phyloP scores from a whole-genome alignment of 1,140 invertebrate genomes.

The Ditylenchus dipsaci region DNA sequence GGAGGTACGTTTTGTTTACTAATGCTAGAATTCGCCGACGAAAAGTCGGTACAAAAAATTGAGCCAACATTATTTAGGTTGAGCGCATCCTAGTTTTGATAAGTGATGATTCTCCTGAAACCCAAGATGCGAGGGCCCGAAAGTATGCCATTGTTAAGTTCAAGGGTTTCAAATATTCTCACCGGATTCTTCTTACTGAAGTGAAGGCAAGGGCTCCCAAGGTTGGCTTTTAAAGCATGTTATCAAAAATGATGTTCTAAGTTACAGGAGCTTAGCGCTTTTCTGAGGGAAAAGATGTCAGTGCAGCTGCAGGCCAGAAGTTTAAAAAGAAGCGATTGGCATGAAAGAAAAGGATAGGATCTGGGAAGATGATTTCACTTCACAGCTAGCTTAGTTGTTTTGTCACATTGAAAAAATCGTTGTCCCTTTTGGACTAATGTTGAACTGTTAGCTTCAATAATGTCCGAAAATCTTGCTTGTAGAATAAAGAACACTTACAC shows the following conservation, averaged over 20 bases:
- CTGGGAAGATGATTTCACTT: too few relatives aligned
- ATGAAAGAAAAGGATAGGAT: too few relatives aligned
- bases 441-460: too few relatives aligned
- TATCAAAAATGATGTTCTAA: too few relatives aligned
- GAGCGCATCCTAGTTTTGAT: neutral
- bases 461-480: too few relatives aligned
- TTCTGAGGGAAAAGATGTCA: neutral
- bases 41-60: neutral
- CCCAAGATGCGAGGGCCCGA: neutral
- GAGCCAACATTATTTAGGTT: neutral
- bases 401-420: too few relatives aligned
- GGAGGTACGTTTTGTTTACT: conserved; percentile 1
- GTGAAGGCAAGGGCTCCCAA: too few relatives aligned
- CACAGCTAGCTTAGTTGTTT: too few relatives aligned
- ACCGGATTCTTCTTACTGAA: neutral
- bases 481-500: too few relatives aligned
- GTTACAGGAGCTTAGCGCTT: neutral
- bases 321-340: too few relatives aligned
- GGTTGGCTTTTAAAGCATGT: too few relatives aligned
- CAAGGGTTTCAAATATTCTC: conserved; percentile 1
- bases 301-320: neutral
- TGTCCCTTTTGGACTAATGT: too few relatives aligned
- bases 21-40: neutral
- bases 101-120: neutral
- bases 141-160: neutral